phyloP scores from a whole-genome alignment of 23 tunicate species.

The Aplidium turbinatum region DNA sequence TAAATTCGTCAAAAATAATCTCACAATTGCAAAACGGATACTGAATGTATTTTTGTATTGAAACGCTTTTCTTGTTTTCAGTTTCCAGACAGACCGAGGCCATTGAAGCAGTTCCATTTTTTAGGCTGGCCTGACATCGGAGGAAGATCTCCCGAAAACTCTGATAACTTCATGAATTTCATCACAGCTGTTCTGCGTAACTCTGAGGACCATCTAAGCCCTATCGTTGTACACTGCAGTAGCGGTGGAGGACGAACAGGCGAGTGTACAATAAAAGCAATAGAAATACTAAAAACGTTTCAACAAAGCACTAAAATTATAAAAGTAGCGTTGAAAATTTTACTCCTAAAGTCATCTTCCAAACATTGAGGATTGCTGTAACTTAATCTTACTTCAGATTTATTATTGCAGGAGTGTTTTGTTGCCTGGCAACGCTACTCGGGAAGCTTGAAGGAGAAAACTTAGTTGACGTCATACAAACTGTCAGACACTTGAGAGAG shows the following conservation, averaged over 20 bases:
- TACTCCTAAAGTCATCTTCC: neutral
- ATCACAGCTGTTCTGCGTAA: slow-evolving; percentile 13
- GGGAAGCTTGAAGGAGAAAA: slow-evolving; percentile 67
- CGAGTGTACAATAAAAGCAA: too few species aligned
- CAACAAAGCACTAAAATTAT: neutral
- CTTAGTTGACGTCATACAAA: slow-evolving; percentile 73
- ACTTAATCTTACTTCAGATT: too few species aligned
- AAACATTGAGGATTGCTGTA: too few species aligned
- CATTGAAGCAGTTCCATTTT: slow-evolving; percentile 73
- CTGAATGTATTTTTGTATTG: too few species aligned
- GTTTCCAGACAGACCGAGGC: neutral
- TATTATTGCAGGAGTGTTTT: slow-evolving; percentile 62
- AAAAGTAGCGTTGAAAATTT: neutral
- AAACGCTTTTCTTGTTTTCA: neutral
- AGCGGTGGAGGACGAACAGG: slow-evolving; percentile 95
- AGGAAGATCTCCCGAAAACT: slow-evolving; percentile 50
- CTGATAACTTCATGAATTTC: slow-evolving; percentile 51
- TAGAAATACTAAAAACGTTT: too few species aligned
- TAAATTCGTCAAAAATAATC: too few species aligned
- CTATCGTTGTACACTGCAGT: slow-evolving; percentile 82
- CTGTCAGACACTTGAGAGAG: slow-evolving; percentile 59
- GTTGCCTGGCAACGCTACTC: slow-evolving; percentile 49
- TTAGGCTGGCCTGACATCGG: slow-evolving; percentile 90
- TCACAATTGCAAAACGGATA: too few species aligned
- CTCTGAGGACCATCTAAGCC: slow-evolving; percentile 5